Evolutionary conservation across 37 sponge, comb jelly and placozoan species (phyloP).

Genomic region (Eunapius fragilis): DNA sequence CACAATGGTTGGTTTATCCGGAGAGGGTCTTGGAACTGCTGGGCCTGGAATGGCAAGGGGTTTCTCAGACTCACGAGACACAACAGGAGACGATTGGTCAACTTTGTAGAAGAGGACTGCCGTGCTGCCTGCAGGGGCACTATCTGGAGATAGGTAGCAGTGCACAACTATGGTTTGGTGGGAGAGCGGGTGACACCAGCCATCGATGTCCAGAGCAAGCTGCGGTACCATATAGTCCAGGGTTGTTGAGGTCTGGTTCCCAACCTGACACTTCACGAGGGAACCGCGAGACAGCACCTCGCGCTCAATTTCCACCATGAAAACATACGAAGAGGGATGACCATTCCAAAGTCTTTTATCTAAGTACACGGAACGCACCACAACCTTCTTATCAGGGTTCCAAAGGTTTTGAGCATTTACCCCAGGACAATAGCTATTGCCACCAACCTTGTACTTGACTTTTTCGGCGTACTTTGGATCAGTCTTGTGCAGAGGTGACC

Average conservation of each 20-base stretch:
- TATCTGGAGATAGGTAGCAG: slow-evolving; percentile 1
- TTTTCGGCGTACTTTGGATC: too few relatives aligned
- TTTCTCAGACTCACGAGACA: slow-evolving; percentile 3
- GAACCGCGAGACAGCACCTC: neutral
- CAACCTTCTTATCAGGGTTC: neutral
- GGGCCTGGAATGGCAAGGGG: neutral
- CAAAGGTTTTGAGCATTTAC: too few relatives aligned
- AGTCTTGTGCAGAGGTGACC: too few relatives aligned
- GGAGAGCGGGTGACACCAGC: neutral
- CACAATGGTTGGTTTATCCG: slow-evolving; percentile 1
- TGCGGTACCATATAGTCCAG: neutral
- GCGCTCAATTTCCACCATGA: slow-evolving; percentile 1
- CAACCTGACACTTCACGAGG: neutral
- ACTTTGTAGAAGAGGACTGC: slow-evolving; percentile 10
- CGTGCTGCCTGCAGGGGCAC: neutral
- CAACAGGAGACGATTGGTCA: neutral
- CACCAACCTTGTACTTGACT: too few relatives aligned
- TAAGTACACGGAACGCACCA: slow-evolving; percentile 8
- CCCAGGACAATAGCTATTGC: too few relatives aligned
- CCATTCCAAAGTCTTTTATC: slow-evolving; percentile 7
- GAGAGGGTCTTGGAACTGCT: too few relatives aligned
- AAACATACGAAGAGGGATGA: neutral
- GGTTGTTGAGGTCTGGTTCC: neutral
- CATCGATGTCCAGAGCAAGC: neutral
- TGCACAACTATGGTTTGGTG: slow-evolving; percentile 10